Evolutionary conservation across 2,113 vertebrate species (phyloP), one percentile per base, ranked within the genome.

Genomic region (Hyla sarda): DNA sequence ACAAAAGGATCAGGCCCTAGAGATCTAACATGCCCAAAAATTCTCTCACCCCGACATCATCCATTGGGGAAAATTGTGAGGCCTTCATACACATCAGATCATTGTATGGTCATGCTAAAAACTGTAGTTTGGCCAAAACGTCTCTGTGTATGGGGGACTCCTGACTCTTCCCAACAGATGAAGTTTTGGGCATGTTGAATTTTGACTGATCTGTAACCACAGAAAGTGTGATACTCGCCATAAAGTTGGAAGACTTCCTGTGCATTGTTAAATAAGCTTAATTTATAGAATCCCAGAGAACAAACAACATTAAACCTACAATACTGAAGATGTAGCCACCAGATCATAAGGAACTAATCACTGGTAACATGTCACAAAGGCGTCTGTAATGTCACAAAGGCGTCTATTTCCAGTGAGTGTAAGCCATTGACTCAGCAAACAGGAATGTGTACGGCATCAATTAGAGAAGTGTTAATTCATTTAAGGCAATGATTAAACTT

Each of bases 361-460:
- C 28, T 34, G 50, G 74, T 77, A 77, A 77, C 74, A 30, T 32
- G 74, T n/a, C n/a, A n/a, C n/a, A 77, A 54, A 77, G 74, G 47
- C 74, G 4, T n/a, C 30, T 77, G 17, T 19, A 52, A 52, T 52
- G 47, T 52, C 50, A 50, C 47, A 54, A 54, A 54, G 17, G 25
- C 50, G 74, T 77, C 48, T 50, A 25, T 52, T 52, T 71, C 67
- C 67, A 71, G 13, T 52, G 74, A 54, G 74, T 75, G 13, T 5
- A 34, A n/a, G 28, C 25, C 30, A 32, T 52, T 77, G 47, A 54
- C 74, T 77, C 74, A 52, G 74, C 47, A 30, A 77, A 52, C 48
- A 52, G 48, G 74, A 77, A 77, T 52, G 28, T 54, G 50, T 77
- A 34, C 30, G 25, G 47, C 45, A 54, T 71, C 41, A 71, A 71